A percentile compares a stretch with the other conserved stretches of the same genome.
Conservation (phyloP, 2,113 vertebrate species). For the Solea senegalensis region DNA sequence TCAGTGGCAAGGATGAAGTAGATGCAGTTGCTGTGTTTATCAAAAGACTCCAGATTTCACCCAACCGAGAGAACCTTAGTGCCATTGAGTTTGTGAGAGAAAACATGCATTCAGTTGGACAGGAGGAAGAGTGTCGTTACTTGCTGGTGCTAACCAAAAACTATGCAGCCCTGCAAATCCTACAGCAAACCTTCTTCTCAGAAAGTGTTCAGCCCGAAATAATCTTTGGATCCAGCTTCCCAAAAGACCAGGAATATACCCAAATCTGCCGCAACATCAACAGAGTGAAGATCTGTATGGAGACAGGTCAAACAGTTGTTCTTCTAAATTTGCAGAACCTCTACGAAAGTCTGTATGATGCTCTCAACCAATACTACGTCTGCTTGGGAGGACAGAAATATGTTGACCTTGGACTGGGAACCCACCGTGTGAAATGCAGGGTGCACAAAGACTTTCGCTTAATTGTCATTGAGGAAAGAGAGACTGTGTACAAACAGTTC, state of each 20-base stretch:
- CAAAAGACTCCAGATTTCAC: conserved; percentile 34
- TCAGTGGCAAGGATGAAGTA: conserved; percentile 89
- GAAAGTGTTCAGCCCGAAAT: conserved; percentile 88
- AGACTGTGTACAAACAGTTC: conserved; percentile 91
- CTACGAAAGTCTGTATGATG: conserved; percentile 97
- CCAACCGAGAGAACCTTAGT: conserved; percentile 75
- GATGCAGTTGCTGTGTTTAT: conserved; percentile 86
- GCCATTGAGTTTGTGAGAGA: conserved; percentile 86
- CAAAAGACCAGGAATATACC: conserved; percentile 94
- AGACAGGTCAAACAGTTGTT: conserved; percentile 90
- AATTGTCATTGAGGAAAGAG: conserved; percentile 94
- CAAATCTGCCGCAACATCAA: conserved; percentile 97
- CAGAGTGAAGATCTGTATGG: conserved; percentile 96
- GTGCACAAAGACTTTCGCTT: conserved; percentile 90
- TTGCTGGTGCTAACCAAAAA: conserved; percentile 92
- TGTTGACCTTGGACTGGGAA: conserved; percentile 94
- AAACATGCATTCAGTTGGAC: conserved; percentile 82
- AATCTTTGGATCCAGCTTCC: conserved; percentile 96
- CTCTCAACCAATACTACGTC: conserved; percentile 97
- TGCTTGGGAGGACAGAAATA: conserved; percentile 94
- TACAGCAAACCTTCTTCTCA: conserved; percentile 87
- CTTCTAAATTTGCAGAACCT: conserved; percentile 96
- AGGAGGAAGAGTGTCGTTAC: conserved; percentile 89
- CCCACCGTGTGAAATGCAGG: conserved; percentile 95
- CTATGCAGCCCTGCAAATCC: conserved; percentile 91